phyloP scores from a whole-genome alignment of 2,888 invertebrate species.

The Tenthredo scrophulariae region DNA sequence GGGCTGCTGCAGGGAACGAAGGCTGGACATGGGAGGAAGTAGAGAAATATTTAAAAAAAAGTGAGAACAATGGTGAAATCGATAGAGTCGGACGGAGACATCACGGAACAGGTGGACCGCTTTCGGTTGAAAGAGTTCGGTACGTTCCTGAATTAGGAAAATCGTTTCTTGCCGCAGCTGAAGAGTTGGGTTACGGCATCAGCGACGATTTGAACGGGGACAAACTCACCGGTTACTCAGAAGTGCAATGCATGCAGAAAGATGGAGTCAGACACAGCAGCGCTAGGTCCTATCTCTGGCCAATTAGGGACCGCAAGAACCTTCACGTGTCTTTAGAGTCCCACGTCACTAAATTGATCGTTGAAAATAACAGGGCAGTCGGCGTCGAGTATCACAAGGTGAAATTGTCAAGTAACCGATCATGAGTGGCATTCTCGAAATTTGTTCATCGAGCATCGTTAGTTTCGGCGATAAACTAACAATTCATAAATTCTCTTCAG shows the following conservation, averaged over 20 bases:
- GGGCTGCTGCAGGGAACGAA: slow-evolving; percentile 85
- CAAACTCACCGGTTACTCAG: not conserved
- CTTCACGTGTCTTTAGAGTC: slow-evolving; percentile 70
- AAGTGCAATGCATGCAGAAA: not conserved
- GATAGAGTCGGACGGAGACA: slow-evolving; percentile 79
- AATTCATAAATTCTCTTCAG: not conserved
- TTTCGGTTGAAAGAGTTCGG: not conserved
- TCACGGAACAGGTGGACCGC: not conserved
- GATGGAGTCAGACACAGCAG: not conserved
- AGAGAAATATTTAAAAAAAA: too few species aligned
- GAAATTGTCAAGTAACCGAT: slow-evolving; percentile 59
- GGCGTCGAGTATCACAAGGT: not conserved
- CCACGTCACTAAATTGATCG: not conserved
- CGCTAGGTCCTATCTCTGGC: not conserved
- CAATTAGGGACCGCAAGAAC: not conserved
- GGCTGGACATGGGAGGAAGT: slow-evolving; percentile 84
- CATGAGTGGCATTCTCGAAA: too few species aligned
- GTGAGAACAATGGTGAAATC: slow-evolving; percentile 78
- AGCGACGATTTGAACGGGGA: not conserved
- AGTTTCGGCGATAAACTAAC: too few species aligned
- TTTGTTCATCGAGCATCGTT: slow-evolving; percentile 73
- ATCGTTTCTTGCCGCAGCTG: slow-evolving; percentile 69
- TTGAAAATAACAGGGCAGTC: not conserved
- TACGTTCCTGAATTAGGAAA: not conserved
- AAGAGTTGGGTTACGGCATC: slow-evolving; percentile 71